Base-by-base conservation (phyloP, 2,113 vertebrate species). In the Silurus asotus region DNA sequence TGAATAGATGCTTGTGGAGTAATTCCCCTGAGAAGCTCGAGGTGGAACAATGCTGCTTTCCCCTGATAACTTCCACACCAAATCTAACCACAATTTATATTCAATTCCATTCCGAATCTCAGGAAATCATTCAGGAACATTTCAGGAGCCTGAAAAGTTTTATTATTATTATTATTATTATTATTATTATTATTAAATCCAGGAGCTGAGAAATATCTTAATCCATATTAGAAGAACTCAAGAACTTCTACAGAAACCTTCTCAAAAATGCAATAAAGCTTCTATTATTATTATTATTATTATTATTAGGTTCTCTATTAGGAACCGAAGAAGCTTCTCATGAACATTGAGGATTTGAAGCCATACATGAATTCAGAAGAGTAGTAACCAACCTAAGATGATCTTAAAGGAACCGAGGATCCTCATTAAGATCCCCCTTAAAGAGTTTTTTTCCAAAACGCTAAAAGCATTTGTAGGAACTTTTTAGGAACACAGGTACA, bases 21-120 rank as follows among this genome's bases (percentile, higher is more conserved):
- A 89, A 48, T 48, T 37, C 75, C 70, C 78, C 85, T 20, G 37
- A 74, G 86, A 79, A 87, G 61, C 58, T 62, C 25, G 37, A 85
- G 78, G 70, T 23, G 81, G 51, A 78, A 89, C 86, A 85, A 82
- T 82, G 67, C 82, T 64, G 62, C 19, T 56, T 37, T 82, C 78
- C 48, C 72, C 88, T 78, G n/a, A 86, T 82, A 58, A 84, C 77
- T 62, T 87, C 17, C 25, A n/a, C 59, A 7, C 20, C 84, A 70
- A 59, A 61, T 51, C 83, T n/a, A 72, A 61, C 37, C 37, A 37
- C 37, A 37, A 37, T 37, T 3, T 37, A 37, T 37, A 37, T 37
- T 37, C 37, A 37, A 37, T 37, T 37, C 37, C 37, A 37, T 37
- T 37, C 37, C 19, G 67, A 45, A 19, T 37, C 67, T 7, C 28